Base-by-base conservation (phyloP, 2,888 invertebrate species). In the Mantis religiosa region DNA sequence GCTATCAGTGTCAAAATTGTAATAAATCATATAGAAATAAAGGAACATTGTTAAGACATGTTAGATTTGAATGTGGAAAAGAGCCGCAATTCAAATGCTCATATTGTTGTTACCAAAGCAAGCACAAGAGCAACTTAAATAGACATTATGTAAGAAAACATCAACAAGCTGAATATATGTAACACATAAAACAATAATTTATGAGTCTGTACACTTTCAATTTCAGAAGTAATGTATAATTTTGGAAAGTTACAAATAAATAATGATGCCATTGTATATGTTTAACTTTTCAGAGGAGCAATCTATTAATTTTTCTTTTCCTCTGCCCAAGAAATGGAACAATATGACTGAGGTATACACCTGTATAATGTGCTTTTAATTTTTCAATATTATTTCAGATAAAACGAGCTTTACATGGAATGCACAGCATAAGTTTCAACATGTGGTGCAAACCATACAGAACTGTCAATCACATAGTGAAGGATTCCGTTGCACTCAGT, bases 1-100 rank as follows among this genome's bases (percentile, higher is more conserved):
- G 28, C 20, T 88, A 82, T 71, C 28, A 83, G 27, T 89, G 89
- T 84, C 87, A 47, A 28, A 87, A 83, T 30, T 89, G 89, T 83
- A 54, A 83, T 15, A 88, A 87, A 34, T 87, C 28, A 41, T 89
- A 88, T 84, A 87, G 82, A 82, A 87, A 81, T 71, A 87, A 87
- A 34, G 54, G 82, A 41, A 87, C 87, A 82, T 82, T 87, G 81
- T n/a, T 28, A 25, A 87, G 87, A 27, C 87, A 87, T 28, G 41
- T 82, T 54, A 82, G 28, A 87, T 88, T 85, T 87, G 91, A 91
- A 86, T 91, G 91, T 88, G 91, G 91, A 12, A 90, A 91, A 83
- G 91, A 91, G 82, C 91, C 91, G 9, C 90, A 91, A 83, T 91
- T 91, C 88, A 90, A 90, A 20, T 91, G 91, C 83, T 88, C 89